Base-by-base conservation (phyloP, 2,113 vertebrate species). In the Leptodactylus fuscus region DNA sequence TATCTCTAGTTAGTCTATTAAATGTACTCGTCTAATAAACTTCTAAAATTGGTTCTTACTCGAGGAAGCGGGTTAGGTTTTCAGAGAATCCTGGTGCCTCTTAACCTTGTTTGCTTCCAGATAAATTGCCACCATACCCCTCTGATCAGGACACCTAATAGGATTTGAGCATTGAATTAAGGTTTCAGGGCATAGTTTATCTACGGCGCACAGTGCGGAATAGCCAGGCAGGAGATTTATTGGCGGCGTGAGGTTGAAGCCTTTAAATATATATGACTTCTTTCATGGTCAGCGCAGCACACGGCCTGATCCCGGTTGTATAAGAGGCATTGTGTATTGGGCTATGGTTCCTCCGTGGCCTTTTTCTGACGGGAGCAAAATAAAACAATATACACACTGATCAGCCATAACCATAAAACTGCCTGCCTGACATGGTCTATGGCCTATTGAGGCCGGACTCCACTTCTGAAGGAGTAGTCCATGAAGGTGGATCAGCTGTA, bases 101-200 rank as follows among this genome's bases (percentile, higher is more conserved):
- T 6, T 38, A 78, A 38, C 51, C 51, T 38, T 13, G 32, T 58
- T n/a, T 78, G 20, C 10, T 55, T 78, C 24, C 32, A n/a, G 16
- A 78, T 55, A 78, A 78, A 78, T 78, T 13, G 51, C 32, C 32
- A 4, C 20, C 18, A 10, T 22, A 12, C 48, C 16, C 49, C 75
- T 55, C 32, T 1, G 71, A 74, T 74, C 71, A 24, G 51, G 32
- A 58, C 20, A 2, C 3, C 22, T 78, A 78, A 78, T 78, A 58
- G 76, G 76, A 41, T 78, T 78, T 24, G 32, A 36, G 41, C 20
- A n/a, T 13, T 78, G 32, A 78, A 78, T 78, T 78, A 22, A 53
- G 55, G 18, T 78, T 78, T 38, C 22, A 58, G 76, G 76, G 20
- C 75, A 55, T 53, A 78, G 27, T n/a, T n/a, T n/a, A n/a, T n/a